Percentiles rank a stretch among this genome's conserved stretches.
phyloP scores from a whole-genome alignment of 2,888 invertebrate genomes.

The Agrochola lychnidis region DNA sequence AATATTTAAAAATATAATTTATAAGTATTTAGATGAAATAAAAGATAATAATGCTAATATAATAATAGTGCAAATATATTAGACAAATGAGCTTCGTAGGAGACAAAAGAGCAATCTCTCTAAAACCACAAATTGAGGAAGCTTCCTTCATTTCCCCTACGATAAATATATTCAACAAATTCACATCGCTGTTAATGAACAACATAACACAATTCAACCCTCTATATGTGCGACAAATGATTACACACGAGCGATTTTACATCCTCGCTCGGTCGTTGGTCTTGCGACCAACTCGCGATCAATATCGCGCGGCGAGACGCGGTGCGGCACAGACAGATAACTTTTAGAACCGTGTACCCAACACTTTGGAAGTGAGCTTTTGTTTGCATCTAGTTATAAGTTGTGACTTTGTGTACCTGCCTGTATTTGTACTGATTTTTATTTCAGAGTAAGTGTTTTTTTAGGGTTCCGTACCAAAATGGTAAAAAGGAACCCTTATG shows the following conservation, averaged over 20 bases:
- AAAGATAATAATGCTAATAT: no score
- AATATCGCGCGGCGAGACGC: constrained; percentile 53
- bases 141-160: neutral
- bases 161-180: neutral
- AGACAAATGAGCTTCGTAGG: neutral
- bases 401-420: neutral
- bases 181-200: constrained; percentile 5
- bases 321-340: constrained; percentile 17
- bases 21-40: no score
- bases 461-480: no score
- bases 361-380: constrained; percentile 8
- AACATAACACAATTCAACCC: neutral
- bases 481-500: no score
- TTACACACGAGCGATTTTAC: constrained; percentile 48
- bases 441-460: neutral
- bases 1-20: no score
- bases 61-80: neutral
- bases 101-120: neutral
- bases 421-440: neutral
- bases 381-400: constrained; percentile 27
- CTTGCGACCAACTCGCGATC: constrained; percentile 45
- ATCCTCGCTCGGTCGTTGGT: constrained; percentile 55
- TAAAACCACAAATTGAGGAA: neutral
- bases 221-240: neutral
- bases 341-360: constrained; percentile 15